A percentile compares a stretch with the other conserved stretches of the same genome.
Evolutionary conservation across 2,888 invertebrate species (phyloP).

Genomic region (Parascotia fuliginaria): DNA sequence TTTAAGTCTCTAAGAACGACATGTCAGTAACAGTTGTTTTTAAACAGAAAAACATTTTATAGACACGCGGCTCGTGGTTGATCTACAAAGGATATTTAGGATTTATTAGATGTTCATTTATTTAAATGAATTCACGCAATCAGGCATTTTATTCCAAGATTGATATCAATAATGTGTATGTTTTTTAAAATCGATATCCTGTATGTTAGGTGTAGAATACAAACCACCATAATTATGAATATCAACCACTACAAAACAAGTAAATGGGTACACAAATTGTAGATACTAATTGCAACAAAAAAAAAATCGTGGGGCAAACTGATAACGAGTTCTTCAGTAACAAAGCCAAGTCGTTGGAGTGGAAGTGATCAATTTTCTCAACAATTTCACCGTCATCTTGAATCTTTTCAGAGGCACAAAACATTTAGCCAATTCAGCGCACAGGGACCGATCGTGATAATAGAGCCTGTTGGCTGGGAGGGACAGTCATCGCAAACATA

Average conservation of each 20-base stretch:
- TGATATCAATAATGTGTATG: too few species aligned
- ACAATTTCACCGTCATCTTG: constrained; percentile 83
- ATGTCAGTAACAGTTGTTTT: constrained; percentile 1
- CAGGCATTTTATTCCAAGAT: too few species aligned
- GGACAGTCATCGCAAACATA: constrained; percentile 81
- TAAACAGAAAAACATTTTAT: constrained; percentile 1
- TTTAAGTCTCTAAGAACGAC: background rate
- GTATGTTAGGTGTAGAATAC: too few species aligned
- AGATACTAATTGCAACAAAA: background rate
- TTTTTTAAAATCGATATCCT: too few species aligned
- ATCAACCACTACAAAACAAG: too few species aligned
- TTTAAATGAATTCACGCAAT: constrained; percentile 9
- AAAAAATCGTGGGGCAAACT: constrained; percentile 40
- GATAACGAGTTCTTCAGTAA: constrained; percentile 59
- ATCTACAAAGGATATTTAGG: background rate
- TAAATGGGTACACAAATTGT: too few species aligned
- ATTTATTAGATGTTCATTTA: too few species aligned
- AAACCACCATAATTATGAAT: too few species aligned
- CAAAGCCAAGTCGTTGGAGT: constrained; percentile 68
- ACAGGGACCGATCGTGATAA: constrained; percentile 75
- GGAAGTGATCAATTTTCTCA: constrained; percentile 84
- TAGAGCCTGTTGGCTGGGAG: constrained; percentile 78
- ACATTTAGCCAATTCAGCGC: constrained; percentile 84
- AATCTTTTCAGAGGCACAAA: constrained; percentile 82
- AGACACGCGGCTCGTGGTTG: background rate